These are phyloP conservation scores for Plagodis pulveraria DNA, from an alignment of 2,888 invertebrate genomes.

Conservation along the genomic window DNA sequence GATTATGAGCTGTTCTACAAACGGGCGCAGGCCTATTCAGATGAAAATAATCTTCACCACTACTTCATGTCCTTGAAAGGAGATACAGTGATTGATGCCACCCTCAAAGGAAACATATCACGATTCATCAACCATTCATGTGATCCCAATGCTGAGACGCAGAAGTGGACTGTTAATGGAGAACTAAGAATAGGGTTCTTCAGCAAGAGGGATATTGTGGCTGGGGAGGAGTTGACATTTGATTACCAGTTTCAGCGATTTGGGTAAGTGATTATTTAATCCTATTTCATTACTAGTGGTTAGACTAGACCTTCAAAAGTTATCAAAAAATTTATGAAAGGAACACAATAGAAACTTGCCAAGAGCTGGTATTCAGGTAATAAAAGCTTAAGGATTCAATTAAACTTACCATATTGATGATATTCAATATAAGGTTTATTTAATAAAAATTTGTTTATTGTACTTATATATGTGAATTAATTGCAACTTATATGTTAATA, in stretches of 20 bases:
- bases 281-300: background rate
- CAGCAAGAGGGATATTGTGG: constrained; percentile 91
- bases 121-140: constrained; percentile 99
- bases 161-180: constrained; percentile 98
- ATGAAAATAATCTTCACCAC: constrained; percentile 95
- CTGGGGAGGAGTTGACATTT: constrained; percentile 98
- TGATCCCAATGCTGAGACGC: constrained; percentile 99
- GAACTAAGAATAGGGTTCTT: constrained; percentile 98
- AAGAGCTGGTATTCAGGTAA: too few species aligned
- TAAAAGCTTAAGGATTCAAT: too few species aligned
- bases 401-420: too few species aligned
- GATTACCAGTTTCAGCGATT: constrained; percentile 99
- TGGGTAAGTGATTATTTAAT: constrained; percentile 86
- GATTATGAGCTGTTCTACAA: constrained; percentile 95
- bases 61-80: constrained; percentile 99
- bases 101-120: constrained; percentile 97
- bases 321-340: too few species aligned
- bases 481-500: too few species aligned
- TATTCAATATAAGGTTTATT: too few species aligned
- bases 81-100: constrained; percentile 96
- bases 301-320: too few species aligned
- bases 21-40: constrained; percentile 94
- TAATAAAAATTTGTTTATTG: too few species aligned
- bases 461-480: too few species aligned
- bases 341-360: too few species aligned